Evolutionary conservation across 2,113 vertebrate genomes (phyloP), one percentile per base, ranked within the genome.

Genomic region (Oriolus oriolus): DNA sequence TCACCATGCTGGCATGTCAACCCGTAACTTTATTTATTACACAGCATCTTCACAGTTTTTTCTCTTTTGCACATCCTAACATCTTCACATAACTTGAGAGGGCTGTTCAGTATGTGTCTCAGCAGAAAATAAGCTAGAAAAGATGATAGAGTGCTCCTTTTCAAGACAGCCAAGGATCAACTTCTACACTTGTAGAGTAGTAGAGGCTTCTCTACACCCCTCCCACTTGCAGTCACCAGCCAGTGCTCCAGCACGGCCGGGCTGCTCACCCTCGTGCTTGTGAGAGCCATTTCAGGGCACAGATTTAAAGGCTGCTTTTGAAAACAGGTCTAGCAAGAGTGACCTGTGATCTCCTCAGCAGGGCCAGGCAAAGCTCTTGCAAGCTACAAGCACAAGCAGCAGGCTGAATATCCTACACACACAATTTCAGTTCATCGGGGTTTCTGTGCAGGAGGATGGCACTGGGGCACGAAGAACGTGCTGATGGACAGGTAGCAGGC

Each of bases 221-320:
- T 84, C 33, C 50, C 47, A 7, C 61, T 27, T 13, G 37, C 44
- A 93, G 37, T 22, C 35, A 23, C 6, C 77, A 16, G 44, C 23
- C 71, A 50, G 28, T 0, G 1, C 44, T 87, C 83, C 0, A 0
- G 71, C 75, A 26, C 0, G 1, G 53, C 64, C 71, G 6, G 37
- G 63, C 41, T 76, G 57, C 50, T 91, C 27, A 10, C 35, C 44
- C 64, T 8, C 31, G 26, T 3, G 5, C n/a, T 41, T 65, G 45
- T 0, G 1, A 54, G 31, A 84, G 64, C 53, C 79, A 42, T 56
- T 49, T 49, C 65, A 74, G n/a, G 5, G 53, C 44, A 37, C 33
- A 65, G 64, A 69, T 78, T 87, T 82, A 81, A 75, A 80, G 44
- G 60, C 50, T 87, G 64, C 74, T 73, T 86, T 54, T 64, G 54